Conservation (phyloP, 2,888 invertebrate species). For the Terebella lapidaria region DNA sequence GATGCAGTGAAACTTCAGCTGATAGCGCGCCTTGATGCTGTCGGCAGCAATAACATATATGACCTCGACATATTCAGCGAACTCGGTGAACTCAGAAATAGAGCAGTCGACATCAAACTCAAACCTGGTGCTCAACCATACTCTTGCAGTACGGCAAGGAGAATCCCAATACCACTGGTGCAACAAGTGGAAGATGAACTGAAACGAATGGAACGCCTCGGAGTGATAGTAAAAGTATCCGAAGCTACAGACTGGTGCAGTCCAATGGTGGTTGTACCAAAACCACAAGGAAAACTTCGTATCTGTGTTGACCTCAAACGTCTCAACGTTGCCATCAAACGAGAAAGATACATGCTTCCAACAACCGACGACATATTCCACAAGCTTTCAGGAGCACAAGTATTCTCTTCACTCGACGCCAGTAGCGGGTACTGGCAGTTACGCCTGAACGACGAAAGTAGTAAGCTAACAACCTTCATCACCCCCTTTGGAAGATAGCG, state of each 20-base stretch:
- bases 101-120: too few species aligned
- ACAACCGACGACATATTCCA: neutral
- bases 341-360: constrained; percentile 1
- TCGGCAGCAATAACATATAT: too few species aligned
- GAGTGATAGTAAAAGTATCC: neutral
- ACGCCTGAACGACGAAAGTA: neutral
- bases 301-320: constrained; percentile 4
- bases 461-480: constrained; percentile 4
- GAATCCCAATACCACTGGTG: too few species aligned
- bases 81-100: too few species aligned
- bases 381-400: neutral
- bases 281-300: neutral
- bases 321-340: neutral
- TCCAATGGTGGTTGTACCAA: neutral
- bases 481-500: constrained; percentile 4
- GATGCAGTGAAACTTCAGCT: too few species aligned
- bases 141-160: too few species aligned
- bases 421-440: neutral
- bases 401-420: neutral
- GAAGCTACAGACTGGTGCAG: neutral
- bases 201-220: neutral
- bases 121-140: too few species aligned
- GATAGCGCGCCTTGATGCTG: too few species aligned
- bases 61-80: too few species aligned
- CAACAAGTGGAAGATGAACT: too few species aligned